Evolutionary conservation across 2,113 vertebrate genomes (phyloP).

Genomic region (Scartelaos histophorus): DNA sequence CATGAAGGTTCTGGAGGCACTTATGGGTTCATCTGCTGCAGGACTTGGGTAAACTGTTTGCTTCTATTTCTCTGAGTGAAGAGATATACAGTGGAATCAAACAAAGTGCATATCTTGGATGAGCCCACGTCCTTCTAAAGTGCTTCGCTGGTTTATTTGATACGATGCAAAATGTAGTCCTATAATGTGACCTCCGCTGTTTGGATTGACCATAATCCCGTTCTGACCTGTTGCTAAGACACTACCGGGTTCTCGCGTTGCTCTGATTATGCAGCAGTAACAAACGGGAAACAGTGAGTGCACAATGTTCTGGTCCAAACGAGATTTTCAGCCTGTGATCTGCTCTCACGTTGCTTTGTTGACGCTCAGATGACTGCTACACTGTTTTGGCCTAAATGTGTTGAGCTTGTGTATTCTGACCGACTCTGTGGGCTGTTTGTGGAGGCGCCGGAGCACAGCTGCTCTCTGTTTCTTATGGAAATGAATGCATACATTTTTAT

Average conservation of each 20-base stretch:
- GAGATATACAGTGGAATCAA: background rate
- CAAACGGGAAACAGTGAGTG: background rate
- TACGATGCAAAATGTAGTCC: background rate
- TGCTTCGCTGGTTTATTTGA: background rate
- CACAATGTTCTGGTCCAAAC: background rate
- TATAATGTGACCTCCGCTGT: no score
- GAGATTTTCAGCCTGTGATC: background rate
- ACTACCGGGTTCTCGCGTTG: background rate
- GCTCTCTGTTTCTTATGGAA: constrained; percentile 18
- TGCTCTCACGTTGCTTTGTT: background rate
- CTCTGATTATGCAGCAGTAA: background rate
- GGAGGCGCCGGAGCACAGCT: constrained; percentile 29
- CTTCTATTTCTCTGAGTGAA: no score
- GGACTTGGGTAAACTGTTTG: no score
- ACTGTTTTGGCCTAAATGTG: constrained; percentile 4
- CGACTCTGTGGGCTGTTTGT: constrained; percentile 18
- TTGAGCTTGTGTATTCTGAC: background rate
- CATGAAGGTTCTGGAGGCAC: no score
- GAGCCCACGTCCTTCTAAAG: background rate
- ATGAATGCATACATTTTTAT: constrained; percentile 3
- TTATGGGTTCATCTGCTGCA: no score
- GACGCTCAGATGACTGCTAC: background rate
- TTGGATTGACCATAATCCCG: no score
- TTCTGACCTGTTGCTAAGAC: background rate
- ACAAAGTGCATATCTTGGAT: background rate